Base-by-base conservation (phyloP, 2,888 invertebrate species). In the Hirtodrosophila trivittata region DNA sequence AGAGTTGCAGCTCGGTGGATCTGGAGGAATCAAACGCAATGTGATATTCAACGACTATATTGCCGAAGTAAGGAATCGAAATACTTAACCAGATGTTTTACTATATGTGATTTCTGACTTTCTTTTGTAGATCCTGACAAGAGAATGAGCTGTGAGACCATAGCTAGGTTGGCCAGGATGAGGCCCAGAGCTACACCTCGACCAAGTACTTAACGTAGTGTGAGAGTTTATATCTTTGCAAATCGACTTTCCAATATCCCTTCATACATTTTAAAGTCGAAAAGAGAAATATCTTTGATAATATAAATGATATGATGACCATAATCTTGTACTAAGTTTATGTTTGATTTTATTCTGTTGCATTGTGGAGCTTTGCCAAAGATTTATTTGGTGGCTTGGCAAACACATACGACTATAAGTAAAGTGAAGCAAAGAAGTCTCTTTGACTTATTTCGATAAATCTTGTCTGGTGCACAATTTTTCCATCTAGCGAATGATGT, bases 361-460 rank as follows among this genome's bases (percentile, higher is more conserved):
- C 33, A 25, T 32, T 63, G 32, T 32, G 46, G 8, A 46, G 30
- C 26, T 12, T n/a, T 18, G 39, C 4, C 12, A 6, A 39, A 49
- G 56, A 71, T 71, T 46, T 45, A 66, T 71, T 71, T 60, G 38
- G 37, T 39, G 51, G 66, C 32, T 38, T 38, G 25, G 43, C 43
- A 52, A 59, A 64, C 35, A 49, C 30, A 37, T 18, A 10, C 4
- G 21, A 56, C 50, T 46, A 41, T 38, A 42, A 52, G 55, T 50
- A 38, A 21, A 39, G 56, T n/a, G 49, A 37, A 47, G 62, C 62
- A 60, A 72, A 60, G 73, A 66, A 66, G 73, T 72, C 67, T 66
- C 56, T 70, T 66, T 49, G 73, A 72, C 62, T 72, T 77, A 75
- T 77, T 75, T 77, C 70, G 60, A 77, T 77, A 82, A 75, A 66